Base-by-base conservation (phyloP, 2,113 vertebrate species). In the Gopherus flavomarginatus region DNA sequence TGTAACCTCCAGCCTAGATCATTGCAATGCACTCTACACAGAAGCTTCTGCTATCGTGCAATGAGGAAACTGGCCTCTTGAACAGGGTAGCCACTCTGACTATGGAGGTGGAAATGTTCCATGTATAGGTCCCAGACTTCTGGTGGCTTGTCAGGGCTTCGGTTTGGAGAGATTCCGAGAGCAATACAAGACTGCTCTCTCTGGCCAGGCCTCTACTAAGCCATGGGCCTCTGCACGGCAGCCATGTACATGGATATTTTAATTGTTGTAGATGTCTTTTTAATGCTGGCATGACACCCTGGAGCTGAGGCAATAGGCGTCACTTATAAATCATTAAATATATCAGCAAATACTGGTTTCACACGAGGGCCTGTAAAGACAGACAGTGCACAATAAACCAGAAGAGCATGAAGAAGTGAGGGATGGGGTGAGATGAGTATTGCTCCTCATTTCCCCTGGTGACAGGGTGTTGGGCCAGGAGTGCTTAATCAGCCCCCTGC, bases 61-160 rank as follows among this genome's bases (percentile, higher is more conserved):
- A 44, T n/a, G 27, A 26, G 27, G 24, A 72, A 2, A 1, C 31
- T 5, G 2, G 2, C 1, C 2, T 1, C 5, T 29, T 16, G 47
- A 29, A 19, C 14, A 27, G 62, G 78, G 50, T 8, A 35, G 56
- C 38, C 29, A 13, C 29, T 47, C 26, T 10, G 21, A 2, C 80
- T 49, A 75, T 5, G 2, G 72, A 31, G 42, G 44, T 3, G 38
- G 57, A 77, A 29, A 31, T 56, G 49, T 11, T 88, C 89, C 81
- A 78, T 81, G 44, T 1, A 35, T 35, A 29, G 54, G 49, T 21
- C n/a, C n/a, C 31, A 69, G 35, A n/a, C 62, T 35, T 16, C 59
- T 69, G 35, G 65, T n/a, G 16, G 65, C 65, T 72, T 72, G 9
- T 17, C 0, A 2, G 49, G n/a, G 13, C 35, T 27, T 65, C 0